phyloP scores from a whole-genome alignment of 2,888 invertebrate species.

The Rotaria magnacalcarata region DNA sequence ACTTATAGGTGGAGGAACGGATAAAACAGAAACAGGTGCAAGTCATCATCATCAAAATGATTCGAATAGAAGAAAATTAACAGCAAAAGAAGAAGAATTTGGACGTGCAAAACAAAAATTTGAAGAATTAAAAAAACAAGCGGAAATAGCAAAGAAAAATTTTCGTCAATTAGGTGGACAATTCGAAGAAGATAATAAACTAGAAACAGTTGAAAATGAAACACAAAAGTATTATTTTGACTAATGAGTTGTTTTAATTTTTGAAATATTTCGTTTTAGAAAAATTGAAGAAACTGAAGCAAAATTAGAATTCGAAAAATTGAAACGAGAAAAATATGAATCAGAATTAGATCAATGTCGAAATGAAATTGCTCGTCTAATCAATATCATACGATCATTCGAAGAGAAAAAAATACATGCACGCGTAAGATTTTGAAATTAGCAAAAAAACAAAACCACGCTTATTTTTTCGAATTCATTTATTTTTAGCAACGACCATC shows the following conservation, averaged over 20 bases:
- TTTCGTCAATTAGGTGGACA: slow-evolving; percentile 58
- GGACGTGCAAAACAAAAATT: slow-evolving; percentile 55
- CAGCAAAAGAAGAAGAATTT: slow-evolving; percentile 43
- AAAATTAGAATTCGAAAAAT: slow-evolving; percentile 57
- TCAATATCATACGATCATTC: slow-evolving; percentile 35
- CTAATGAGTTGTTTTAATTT: too few relatives aligned
- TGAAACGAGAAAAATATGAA: slow-evolving; percentile 57
- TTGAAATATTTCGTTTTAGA: slow-evolving; percentile 49
- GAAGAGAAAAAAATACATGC: not conserved
- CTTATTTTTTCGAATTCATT: not conserved
- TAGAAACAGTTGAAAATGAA: not conserved
- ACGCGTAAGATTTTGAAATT: not conserved
- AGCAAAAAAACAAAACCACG: not conserved
- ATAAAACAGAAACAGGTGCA: not conserved
- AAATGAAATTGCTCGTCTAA: slow-evolving; percentile 54
- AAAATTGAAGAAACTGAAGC: slow-evolving; percentile 57
- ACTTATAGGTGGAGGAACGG: slow-evolving; percentile 50
- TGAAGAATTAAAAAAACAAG: slow-evolving; percentile 55
- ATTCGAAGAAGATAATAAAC: slow-evolving; percentile 52
- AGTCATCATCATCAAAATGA: slow-evolving; percentile 41
- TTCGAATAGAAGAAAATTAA: slow-evolving; percentile 41
- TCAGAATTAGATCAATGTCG: slow-evolving; percentile 57
- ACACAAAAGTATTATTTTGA: not conserved
- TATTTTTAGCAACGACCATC: not conserved
- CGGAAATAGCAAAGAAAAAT: slow-evolving; percentile 58